Evolutionary conservation across 2,888 invertebrate species (phyloP), one percentile per base, ranked within the genome.

Genomic region (Octodonta nipae): DNA sequence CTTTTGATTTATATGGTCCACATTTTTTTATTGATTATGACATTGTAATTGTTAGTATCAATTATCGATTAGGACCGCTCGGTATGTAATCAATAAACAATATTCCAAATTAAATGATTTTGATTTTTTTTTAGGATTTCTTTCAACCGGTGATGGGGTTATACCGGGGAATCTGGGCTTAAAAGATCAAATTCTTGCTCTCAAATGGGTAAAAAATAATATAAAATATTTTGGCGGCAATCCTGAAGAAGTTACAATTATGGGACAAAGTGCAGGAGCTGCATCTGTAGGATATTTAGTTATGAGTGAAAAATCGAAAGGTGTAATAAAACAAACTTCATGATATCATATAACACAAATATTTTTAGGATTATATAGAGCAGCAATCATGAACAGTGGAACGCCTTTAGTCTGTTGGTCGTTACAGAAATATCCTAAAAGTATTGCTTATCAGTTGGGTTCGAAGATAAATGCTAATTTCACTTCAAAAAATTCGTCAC

Each of bases 131-230:
- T 22, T 10, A 22, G 22, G 22, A 10, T 22, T 22, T 11, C 22
- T 22, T 11, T 10, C 22, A 11, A 76, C 75, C 0, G 78, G 76
- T 1, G 77, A 75, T 27, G 60, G 64, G 17, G 58, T 67, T 24
- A 73, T 75, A 0, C 71, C 76, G 0, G 78, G 78, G 1, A 79
- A 80, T 51, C 66, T 71, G 42, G 79, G 75, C 0, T 55, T 76
- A 22, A 78, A 78, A 51, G 79, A 79, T 55, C 78, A 79, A 54
- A 76, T 76, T 3, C 57, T 62, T 5, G 72, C 73, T 0, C 51
- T 79, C 35, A 66, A 68, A 37, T 79, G 78, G 78, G 58, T 79
- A 0, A 66, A 69, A 47, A 51, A 67, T 24, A 75, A 78, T 46
- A 75, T 78, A 29, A 66, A 61, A 0, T 57, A 68, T 0, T 79